Conservation (phyloP, 2,888 invertebrate genomes). For the Clistopyga incitator region DNA sequence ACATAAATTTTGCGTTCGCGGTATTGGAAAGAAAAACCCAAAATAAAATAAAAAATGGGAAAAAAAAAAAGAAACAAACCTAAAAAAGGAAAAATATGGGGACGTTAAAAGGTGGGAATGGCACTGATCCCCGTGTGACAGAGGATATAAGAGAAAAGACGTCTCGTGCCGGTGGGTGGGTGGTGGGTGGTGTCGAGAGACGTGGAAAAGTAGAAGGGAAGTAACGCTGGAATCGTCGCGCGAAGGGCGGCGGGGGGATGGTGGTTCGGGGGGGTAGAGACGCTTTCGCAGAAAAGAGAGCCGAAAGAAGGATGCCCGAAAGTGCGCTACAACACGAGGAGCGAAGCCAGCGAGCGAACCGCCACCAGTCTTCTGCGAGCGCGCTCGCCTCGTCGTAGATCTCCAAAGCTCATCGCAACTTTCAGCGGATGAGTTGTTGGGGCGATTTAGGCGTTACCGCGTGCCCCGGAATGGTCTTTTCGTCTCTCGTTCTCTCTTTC, state of each 20-base stretch:
- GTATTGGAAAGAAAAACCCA: background rate
- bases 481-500: conserved; percentile 69
- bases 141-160: conserved; percentile 58
- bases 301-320: conserved; percentile 52
- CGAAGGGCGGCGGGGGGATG: background rate
- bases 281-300: conserved; percentile 54
- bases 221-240: conserved; percentile 31
- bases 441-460: conserved; percentile 82
- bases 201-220: conserved; percentile 54
- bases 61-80: too few species aligned
- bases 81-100: background rate
- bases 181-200: conserved; percentile 45
- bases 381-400: conserved; percentile 76
- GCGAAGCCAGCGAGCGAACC: conserved; percentile 48
- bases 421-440: conserved; percentile 83
- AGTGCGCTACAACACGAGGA: conserved; percentile 53
- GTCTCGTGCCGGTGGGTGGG: conserved; percentile 19
- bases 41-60: background rate
- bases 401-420: conserved; percentile 82
- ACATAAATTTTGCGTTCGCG: background rate
- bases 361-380: conserved; percentile 53
- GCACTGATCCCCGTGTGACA: conserved; percentile 55
- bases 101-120: conserved; percentile 28
- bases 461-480: conserved; percentile 77
- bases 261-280: conserved; percentile 39